Evolutionary conservation across 2,888 invertebrate species (phyloP), one percentile per base, ranked within the genome.

Genomic region (Eupithecia centaureata): DNA sequence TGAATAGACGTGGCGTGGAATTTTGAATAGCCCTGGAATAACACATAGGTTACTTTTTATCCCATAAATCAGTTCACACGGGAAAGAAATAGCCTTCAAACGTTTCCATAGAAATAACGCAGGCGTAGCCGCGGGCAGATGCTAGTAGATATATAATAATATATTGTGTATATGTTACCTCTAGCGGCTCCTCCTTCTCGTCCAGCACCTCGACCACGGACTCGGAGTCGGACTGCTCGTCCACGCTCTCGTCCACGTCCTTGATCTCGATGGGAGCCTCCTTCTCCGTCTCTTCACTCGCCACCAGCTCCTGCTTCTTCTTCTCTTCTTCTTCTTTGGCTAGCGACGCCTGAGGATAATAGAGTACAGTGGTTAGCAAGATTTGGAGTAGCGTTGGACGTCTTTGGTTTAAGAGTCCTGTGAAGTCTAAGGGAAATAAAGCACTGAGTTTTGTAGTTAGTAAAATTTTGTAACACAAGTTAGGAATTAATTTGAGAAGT

Each of bases 201-300:
- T 74, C 79, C 42, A 93, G 82, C 1, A 91, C 90, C 68, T 93
- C 94, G 1, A 91, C 90, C 8, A 88, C 88, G 0, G 90, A 88
- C 75, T 93, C 90, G 58, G 82, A 81, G 74, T 91, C 90, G 0
- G 92, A 89, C 52, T 89, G 89, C 32, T 90, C 83, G 0, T 89
- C 83, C 0, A 82, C 28, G 0, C 74, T 81, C 5, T 94, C 93
- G 59, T 94, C 94, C 0, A 86, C 83, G 56, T 94, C 94, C 10
- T 91, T 92, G 73, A 94, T 94, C 71, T 88, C 89, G 62, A 88
- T 88, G 25, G 90, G 87, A 52, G 89, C 89, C 4, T 82, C 85
- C 62, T 80, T 79, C 4, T 86, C 81, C 0, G 76, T 67, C 2
- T 81, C 77, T 28, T 77, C 80, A 1, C 76, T 77, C 25, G 74